Conservation (phyloP, 2,113 vertebrate genomes). For the Python bivittatus region DNA sequence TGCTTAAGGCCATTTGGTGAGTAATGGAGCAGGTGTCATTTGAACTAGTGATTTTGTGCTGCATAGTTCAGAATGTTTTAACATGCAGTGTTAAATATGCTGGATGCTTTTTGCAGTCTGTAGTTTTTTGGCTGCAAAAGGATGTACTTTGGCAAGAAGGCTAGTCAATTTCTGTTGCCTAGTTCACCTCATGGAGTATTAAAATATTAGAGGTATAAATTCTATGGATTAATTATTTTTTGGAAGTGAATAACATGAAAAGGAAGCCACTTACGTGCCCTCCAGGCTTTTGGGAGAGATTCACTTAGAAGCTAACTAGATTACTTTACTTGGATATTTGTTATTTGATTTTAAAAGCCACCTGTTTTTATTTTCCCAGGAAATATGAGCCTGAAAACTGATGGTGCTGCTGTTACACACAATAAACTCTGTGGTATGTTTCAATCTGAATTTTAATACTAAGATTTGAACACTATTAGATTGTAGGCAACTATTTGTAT, state of each 20-base stretch:
- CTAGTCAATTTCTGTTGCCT: too few species aligned
- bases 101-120: neutral
- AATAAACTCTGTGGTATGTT: slow-evolving; percentile 38
- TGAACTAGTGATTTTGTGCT: neutral
- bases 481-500: neutral
- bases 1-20: neutral
- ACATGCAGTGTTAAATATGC: neutral
- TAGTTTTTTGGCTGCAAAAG: neutral
- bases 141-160: too few species aligned
- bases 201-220: too few species aligned
- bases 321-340: neutral
- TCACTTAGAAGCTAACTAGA: neutral
- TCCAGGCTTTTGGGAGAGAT: neutral
- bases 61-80: neutral
- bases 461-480: neutral
- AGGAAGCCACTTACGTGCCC: neutral
- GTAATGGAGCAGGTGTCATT: neutral
- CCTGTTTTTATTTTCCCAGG: slow-evolving; percentile 42
- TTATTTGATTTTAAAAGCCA: neutral
- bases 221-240: too few species aligned
- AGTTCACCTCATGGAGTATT: too few species aligned
- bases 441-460: neutral
- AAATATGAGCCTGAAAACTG: slow-evolving; percentile 2
- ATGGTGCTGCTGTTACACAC: neutral
- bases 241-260: neutral